phyloP scores from a whole-genome alignment of 2,888 invertebrate genomes.

The Anodontia alba region DNA sequence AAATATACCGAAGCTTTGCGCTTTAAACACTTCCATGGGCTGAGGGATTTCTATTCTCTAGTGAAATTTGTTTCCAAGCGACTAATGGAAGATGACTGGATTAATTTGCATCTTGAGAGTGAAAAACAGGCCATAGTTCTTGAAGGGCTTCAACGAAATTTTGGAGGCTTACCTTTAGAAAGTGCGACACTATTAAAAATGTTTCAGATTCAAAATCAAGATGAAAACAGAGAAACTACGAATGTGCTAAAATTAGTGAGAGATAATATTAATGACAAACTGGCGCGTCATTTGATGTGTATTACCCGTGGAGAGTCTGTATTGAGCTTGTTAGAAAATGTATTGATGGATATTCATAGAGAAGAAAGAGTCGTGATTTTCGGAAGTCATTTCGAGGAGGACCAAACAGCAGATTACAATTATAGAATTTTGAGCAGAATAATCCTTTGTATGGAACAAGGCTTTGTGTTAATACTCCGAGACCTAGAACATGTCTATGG shows the following conservation, averaged over 20 bases:
- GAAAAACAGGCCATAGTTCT: conserved; percentile 37
- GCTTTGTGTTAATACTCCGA: conserved; percentile 66
- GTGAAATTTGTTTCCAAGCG: conserved; percentile 38
- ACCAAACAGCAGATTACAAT: conserved; percentile 71
- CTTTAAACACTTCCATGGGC: conserved; percentile 65
- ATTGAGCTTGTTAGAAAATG: conserved; percentile 59
- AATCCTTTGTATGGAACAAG: conserved; percentile 75
- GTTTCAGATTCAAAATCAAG: conserved; percentile 36
- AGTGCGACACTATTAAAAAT: conserved; percentile 33
- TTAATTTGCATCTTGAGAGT: conserved; percentile 12
- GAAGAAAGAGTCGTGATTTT: conserved; percentile 61
- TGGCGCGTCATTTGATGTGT: conserved; percentile 67
- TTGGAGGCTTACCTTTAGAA: conserved; percentile 67
- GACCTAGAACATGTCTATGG: conserved; percentile 72
- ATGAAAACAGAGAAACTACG: background rate
- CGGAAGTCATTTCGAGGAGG: conserved; percentile 74
- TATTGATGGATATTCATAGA: conserved; percentile 46
- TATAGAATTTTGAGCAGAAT: conserved; percentile 71
- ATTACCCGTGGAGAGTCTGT: conserved; percentile 67
- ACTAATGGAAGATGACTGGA: background rate
- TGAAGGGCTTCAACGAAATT: conserved; percentile 67
- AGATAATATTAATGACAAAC: conserved; percentile 62
- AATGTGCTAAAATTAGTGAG: conserved; percentile 56
- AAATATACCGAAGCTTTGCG: conserved; percentile 34
- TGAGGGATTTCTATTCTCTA: conserved; percentile 67